Evolutionary conservation across 35 echinoderm and acorn worm genomes (phyloP).

Genomic region (Hemicentrotus pulcherrimus): DNA sequence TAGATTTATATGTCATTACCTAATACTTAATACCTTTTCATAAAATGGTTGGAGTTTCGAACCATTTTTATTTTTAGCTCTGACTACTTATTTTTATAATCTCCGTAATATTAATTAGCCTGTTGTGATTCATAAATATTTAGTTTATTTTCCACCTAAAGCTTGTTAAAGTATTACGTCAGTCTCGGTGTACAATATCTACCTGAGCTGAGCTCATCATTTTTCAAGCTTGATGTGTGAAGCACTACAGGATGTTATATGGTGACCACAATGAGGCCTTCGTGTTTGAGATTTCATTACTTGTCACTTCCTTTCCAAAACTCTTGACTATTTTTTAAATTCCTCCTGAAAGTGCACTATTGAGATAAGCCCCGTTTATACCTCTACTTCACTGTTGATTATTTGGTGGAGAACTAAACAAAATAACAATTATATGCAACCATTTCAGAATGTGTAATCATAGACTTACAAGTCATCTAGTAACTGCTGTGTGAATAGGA

Average conservation of each 20-base stretch:
- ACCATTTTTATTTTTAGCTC: neutral
- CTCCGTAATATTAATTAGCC: neutral
- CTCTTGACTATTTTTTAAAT: neutral
- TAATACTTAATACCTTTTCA: neutral
- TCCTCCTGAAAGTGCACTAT: neutral
- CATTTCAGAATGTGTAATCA: neutral
- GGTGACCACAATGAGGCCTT: neutral
- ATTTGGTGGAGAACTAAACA: neutral
- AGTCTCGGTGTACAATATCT: neutral
- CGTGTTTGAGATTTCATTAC: neutral
- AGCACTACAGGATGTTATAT: neutral
- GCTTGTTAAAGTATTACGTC: neutral
- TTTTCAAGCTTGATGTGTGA: neutral
- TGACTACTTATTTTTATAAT: neutral
- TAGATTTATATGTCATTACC: neutral
- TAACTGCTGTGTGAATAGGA: neutral
- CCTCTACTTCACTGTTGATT: neutral
- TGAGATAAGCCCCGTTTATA: neutral
- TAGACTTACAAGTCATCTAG: neutral
- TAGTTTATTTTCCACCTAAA: neutral
- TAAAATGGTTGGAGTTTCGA: neutral
- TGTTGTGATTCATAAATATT: neutral
- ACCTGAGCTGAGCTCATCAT: neutral
- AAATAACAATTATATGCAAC: neutral
- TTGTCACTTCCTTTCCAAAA: conserved; percentile 12